A percentile compares a stretch with the other conserved stretches of the same genome.
These are phyloP conservation scores for Girardia tigrina DNA, from an alignment of 2,888 invertebrate species.

Conservation along the genomic window DNA sequence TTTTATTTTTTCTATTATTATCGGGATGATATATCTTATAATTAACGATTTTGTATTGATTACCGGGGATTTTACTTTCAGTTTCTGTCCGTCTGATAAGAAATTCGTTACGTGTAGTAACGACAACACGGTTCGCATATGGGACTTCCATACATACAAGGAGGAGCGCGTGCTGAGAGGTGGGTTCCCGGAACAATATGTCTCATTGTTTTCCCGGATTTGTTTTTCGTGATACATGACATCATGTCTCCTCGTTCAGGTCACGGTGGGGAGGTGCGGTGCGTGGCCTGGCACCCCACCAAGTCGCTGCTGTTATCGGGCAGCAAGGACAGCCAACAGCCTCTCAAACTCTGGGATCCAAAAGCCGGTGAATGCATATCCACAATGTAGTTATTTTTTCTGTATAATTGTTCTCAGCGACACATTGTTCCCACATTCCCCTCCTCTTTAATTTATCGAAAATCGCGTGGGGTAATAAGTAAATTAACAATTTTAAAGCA, in stretches of 20 bases:
- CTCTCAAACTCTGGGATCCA: constrained; percentile 97
- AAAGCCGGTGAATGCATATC: constrained; percentile 83
- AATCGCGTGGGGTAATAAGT: no score
- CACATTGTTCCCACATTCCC: no score
- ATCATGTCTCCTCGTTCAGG: constrained; percentile 45
- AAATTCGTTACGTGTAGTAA: constrained; percentile 98
- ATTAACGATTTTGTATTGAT: no score
- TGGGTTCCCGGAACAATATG: not conserved
- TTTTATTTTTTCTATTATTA: no score
- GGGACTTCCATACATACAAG: constrained; percentile 83
- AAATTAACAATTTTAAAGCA: no score
- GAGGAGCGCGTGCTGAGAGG: constrained; percentile 73
- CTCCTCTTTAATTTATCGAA: no score
- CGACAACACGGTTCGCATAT: constrained; percentile 91
- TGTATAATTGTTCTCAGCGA: no score
- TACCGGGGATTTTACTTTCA: no score
- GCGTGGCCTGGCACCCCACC: constrained; percentile 98
- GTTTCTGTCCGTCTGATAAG: constrained; percentile 95
- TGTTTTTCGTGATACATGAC: not conserved
- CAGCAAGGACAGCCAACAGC: constrained; percentile 97
- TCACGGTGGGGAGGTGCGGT: constrained; percentile 94
- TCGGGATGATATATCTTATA: no score
- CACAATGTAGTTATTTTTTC: constrained; percentile 25
- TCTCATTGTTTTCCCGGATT: not conserved
- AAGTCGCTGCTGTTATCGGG: constrained; percentile 91